Conservation (phyloP, 2,797 vertebrate species). For the Eurystomus glaucurus region DNA sequence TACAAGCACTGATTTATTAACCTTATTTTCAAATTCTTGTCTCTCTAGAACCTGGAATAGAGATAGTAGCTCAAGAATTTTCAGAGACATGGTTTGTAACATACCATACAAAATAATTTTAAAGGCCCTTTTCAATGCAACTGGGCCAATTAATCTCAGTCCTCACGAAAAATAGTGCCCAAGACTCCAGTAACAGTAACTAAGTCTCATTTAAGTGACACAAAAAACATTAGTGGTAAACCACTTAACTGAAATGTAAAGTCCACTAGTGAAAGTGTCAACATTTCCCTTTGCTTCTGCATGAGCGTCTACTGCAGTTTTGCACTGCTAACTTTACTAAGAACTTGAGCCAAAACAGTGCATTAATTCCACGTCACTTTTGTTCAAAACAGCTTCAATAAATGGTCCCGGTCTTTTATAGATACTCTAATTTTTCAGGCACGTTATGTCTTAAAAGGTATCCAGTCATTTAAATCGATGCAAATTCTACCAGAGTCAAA, state of each 20-base stretch:
- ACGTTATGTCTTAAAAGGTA: not conserved
- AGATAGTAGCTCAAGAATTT: not conserved
- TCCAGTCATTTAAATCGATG: not conserved
- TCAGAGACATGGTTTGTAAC: not conserved
- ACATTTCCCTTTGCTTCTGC: fast-evolving
- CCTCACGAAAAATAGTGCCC: not conserved
- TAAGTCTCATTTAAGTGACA: not conserved
- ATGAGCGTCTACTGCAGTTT: fast-evolving
- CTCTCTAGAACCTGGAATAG: not conserved
- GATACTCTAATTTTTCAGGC: not conserved
- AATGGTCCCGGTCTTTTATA: not conserved
- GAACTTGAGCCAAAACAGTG: not conserved
- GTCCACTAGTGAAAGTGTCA: not conserved
- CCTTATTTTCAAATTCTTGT: not conserved
- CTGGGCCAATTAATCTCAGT: not conserved
- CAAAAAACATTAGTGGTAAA: not conserved
- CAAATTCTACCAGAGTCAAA: not conserved
- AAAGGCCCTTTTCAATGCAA: fast-evolving
- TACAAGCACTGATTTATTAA: fast-evolving
- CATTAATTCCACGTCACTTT: not conserved
- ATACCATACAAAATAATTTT: not conserved
- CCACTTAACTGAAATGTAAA: not conserved
- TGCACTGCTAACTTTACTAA: not conserved
- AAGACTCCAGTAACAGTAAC: not conserved
- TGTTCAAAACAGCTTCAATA: not conserved